Evolutionary conservation across 2,113 vertebrate genomes (phyloP), one percentile per base, ranked within the genome.

Genomic region (Thinocorus orbignyianus): DNA sequence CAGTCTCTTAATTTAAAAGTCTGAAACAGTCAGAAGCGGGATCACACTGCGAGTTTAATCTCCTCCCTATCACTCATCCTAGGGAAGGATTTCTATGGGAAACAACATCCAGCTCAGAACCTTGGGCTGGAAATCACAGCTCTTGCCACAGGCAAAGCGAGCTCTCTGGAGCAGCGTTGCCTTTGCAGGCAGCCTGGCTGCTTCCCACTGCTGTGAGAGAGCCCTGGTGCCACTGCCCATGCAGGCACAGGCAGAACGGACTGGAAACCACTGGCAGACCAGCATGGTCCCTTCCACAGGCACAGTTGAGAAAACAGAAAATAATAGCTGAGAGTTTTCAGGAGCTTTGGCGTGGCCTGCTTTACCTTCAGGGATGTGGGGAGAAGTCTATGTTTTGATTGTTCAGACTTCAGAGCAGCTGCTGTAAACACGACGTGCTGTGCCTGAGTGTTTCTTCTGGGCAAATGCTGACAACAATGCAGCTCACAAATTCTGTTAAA

Each of bases 351-450:
- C 1, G 2, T 57, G 58, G 41, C 81, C 81, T 46, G 54, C 41
- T 84, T 61, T 24, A 7, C 58, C 66, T 92, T 58, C 81, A 48
- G 52, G 70, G 65, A 58, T 24, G 35, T 28, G 8, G 5, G 73
- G 70, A 92, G 49, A 85, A 93, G 76, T 60, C 52, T 60, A 33
- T 71, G 37, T 90, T 95, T 86, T 60, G 48, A 82, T 88, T 70
- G 77, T 81, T 91, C 81, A 91, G 93, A 44, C 79, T 85, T 76
- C 66, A 72, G 66, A 93, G 81, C 90, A 93, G 92, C 89, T 95
- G 91, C 73, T 84, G 86, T 74, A 87, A 96, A 93, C 83, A 57
- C 39, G 76, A 88, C 35, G 9, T 55, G 31, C 1, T 41, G 11
- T 81, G 65, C 44, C 81, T 81, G 61, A 92, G 44, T 72, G 77